Evolutionary conservation across 1,140 invertebrate species (phyloP), one percentile per base, ranked within the genome.

Genomic region (Drosophila virilis): DNA sequence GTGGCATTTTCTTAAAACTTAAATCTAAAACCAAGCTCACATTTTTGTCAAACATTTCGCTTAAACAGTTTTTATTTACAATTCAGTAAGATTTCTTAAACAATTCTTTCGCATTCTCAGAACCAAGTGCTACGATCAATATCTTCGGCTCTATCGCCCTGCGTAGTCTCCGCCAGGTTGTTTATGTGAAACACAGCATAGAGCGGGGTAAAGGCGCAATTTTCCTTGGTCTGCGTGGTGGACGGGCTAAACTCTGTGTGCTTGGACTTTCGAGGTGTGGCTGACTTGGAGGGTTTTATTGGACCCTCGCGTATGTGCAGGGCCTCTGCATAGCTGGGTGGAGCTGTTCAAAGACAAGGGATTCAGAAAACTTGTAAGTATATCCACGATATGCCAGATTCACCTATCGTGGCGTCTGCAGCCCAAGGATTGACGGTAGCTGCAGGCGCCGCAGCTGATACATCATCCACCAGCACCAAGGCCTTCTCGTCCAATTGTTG

Each of bases 121-220:
- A 82, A 51, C 83, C 75, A 82, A 48, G 62, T 76, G 51, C 74
- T 68, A 10, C 57, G 77, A 38, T 81, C 74, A 10, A 71, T 32
- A 9, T 73, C 61, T 6, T 77, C 62, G 10, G 72, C 52, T 3
- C 37, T 59, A 37, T 54, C 55, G 38, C 28, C 50, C 40, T 5
- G 3, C 32, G 9, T 4, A 22, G 12, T 22, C 59, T 59, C 48
- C 33, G 42, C 28, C 51, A 77, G 54, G 32, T 42, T 72, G 8
- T 67, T 48, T 9, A 91, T 50, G 54, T 90, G 74, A 46, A 91
- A 91, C 0, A 91, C 85, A 0, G 84, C 65, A 55, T 91, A 91
- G 12, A 90, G 48, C 0, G 90, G 90, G 0, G 43, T 57, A 58
- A 77, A 77, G 0, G 10, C n/a, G 28, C 70, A 69, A 8, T 73